Base-by-base conservation (phyloP, 1,140 invertebrate genomes). In the Drosophila auraria region DNA sequence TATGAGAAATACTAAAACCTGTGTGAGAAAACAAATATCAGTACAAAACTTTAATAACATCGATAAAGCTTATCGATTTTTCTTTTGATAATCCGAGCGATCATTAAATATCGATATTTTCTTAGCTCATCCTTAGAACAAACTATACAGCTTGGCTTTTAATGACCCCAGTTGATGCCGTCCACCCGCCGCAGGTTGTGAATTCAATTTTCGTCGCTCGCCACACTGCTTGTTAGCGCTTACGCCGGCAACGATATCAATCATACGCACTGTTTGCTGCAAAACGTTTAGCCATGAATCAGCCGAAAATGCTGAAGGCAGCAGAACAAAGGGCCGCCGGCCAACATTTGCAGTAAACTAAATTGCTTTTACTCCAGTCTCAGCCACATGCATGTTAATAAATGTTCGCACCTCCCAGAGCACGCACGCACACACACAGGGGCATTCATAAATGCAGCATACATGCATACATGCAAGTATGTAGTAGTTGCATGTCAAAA, bases 211-310 rank as follows among this genome's bases (percentile, higher is more conserved):
- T 70, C 40, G 45, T 33, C 38, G 45, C 30, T 25, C 51, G 33
- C 54, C 45, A 25, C 45, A 42, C 45, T 40, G 54, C 23, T 47
- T 40, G 51, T 71, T 76, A 71, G 49, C 68, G 72, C 82, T 58
- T 58, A 42, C 50, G 36, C 59, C 53, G 50, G 17, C 50, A 54
- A 36, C 58, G 84, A 89, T 89, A 89, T 89, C 84, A 89, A 89
- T 89, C 84, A 89, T 89, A 89, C 84, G 84, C 84, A 90, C 86
- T 84, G 86, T 84, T 75, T 84, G 86, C 84, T 53, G 50, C 65
- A 68, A 79, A 69, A 78, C 84, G 72, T 84, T 89, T 89, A 87
- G 86, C 73, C 81, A 84, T 89, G 84, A 89, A 90, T 90, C 84
- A 89, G 81, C 86, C 80, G 54, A 84, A 89, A 84, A 89, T 78